phyloP scores from a whole-genome alignment of 1,140 invertebrate genomes.

The Heliconius himera region DNA sequence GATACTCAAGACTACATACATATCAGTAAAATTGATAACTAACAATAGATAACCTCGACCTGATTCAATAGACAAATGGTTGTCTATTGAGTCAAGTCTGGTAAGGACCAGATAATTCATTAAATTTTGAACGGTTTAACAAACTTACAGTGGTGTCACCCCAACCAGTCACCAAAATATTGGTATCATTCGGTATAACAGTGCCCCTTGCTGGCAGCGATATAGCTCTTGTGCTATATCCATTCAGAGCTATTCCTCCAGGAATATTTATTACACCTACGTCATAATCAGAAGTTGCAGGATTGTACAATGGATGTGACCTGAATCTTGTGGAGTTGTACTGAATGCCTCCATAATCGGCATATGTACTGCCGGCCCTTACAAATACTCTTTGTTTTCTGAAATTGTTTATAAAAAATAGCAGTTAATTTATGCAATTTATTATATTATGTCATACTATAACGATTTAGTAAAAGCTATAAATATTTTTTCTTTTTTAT shows the following conservation, averaged over 20 bases:
- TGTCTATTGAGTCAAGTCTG: no score
- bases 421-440: no score
- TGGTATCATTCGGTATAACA: conserved; percentile 23
- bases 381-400: conserved; percentile 6
- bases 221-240: conserved; percentile 26
- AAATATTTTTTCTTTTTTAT: no score
- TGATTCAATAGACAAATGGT: no score
- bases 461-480: no score
- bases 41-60: no score
- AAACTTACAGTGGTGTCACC: conserved; percentile 39
- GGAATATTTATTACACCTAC: conserved; percentile 31
- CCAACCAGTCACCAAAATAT: conserved; percentile 36
- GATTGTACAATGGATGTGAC: conserved; percentile 29
- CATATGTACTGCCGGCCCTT: conserved; percentile 31
- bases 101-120: no score
- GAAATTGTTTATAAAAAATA: not conserved
- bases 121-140: no score
- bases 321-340: conserved; percentile 19
- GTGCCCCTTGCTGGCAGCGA: not conserved
- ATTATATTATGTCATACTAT: no score
- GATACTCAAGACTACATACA: no score
- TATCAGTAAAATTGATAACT: no score
- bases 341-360: conserved; percentile 26
- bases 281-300: conserved; percentile 31
- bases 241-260: conserved; percentile 29